phyloP scores from a whole-genome alignment of 2,888 invertebrate genomes.

The Pyrocoelia pectoralis region DNA sequence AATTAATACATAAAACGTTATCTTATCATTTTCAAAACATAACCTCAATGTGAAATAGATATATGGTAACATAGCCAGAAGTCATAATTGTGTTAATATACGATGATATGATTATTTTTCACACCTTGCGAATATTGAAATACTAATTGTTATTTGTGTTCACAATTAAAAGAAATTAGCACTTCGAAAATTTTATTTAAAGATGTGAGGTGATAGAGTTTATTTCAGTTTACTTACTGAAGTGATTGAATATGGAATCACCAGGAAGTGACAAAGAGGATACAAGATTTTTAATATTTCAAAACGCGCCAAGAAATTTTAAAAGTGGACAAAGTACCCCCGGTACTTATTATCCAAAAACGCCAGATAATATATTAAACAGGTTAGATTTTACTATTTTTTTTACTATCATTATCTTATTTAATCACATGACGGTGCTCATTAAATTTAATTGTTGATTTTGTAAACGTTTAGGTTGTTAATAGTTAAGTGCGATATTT shows the following conservation, averaged over 20 bases:
- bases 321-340: constrained; percentile 28
- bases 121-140: background rate
- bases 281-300: constrained; percentile 22
- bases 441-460: background rate
- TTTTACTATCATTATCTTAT: background rate
- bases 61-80: background rate
- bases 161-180: constrained; percentile 1
- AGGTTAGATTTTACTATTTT: constrained; percentile 23
- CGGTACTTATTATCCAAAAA: constrained; percentile 23
- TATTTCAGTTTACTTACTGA: constrained; percentile 18
- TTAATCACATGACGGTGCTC: background rate
- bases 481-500: background rate
- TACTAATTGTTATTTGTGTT: constrained; percentile 13
- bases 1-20: background rate
- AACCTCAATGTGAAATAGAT: constrained; percentile 11
- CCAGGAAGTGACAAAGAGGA: constrained; percentile 31
- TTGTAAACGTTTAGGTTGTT: background rate
- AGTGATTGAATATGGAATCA: constrained; percentile 23
- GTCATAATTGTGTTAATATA: constrained; percentile 10
- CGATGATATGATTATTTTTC: background rate
- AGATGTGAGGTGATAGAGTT: constrained; percentile 7
- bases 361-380: constrained; percentile 17
- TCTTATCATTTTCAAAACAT: constrained; percentile 8
- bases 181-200: constrained; percentile 16
- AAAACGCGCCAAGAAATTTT: constrained; percentile 20